Evolutionary conservation across 2,797 vertebrate species (phyloP).

Genomic region (Pseudochirops corinnae): DNA sequence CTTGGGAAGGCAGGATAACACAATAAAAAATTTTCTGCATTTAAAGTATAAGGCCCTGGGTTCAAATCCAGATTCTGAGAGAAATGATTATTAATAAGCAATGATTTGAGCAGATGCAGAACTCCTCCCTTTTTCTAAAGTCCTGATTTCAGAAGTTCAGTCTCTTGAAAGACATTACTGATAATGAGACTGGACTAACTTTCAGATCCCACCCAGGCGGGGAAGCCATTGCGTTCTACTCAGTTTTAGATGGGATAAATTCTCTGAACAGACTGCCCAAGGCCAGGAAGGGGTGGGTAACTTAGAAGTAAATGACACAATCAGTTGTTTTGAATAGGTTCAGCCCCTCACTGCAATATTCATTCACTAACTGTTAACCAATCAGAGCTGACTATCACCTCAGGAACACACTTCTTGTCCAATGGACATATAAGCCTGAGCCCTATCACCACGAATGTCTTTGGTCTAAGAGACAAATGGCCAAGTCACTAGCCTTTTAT

Average conservation of each 20-base stretch:
- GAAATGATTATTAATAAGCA: too few relatives aligned
- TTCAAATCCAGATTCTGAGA: neutral
- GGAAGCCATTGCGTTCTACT: too few relatives aligned
- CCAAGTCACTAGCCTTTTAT: neutral
- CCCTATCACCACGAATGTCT: neutral
- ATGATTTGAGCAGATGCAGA: neutral
- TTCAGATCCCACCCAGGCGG: too few relatives aligned
- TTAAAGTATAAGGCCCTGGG: neutral
- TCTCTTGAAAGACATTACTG: too few relatives aligned
- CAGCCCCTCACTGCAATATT: neutral
- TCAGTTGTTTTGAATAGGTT: neutral
- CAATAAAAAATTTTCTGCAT: too few relatives aligned
- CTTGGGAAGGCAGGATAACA: too few relatives aligned
- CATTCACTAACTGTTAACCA: neutral
- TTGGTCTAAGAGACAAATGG: neutral
- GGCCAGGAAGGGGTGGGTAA: neutral
- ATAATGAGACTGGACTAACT: too few relatives aligned
- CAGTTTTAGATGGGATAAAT: too few relatives aligned
- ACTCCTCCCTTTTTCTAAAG: neutral
- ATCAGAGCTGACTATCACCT: neutral
- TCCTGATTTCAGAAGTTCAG: neutral
- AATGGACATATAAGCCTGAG: neutral
- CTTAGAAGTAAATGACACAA: neutral
- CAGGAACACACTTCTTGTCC: neutral
- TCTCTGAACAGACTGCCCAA: too few relatives aligned